Evolutionary conservation across 2,888 invertebrate species (phyloP), one percentile per base, ranked within the genome.

Genomic region (Lobophora halterata): DNA sequence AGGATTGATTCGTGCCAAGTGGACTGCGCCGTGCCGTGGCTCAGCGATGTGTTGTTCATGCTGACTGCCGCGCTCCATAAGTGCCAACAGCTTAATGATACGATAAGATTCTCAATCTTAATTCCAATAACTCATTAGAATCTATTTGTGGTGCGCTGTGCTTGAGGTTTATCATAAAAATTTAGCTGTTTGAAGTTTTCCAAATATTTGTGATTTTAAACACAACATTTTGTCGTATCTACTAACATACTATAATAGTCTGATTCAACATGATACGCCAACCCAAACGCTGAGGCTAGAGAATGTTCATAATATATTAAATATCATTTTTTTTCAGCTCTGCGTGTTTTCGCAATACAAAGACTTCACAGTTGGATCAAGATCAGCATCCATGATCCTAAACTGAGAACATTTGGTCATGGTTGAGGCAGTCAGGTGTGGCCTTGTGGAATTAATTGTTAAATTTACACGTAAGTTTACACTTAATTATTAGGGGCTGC

Each of bases 71-170:
- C 96, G 10, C 88, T 98, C 46, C 97, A 98, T 70, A 91, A 97
- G 69, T 97, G 97, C 79, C 98, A 98, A 80, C 97, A 98, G 83
- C 89, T 98, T 49, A 97, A 96, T 88, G 98, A 98, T 88, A 98
- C 98, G 93, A 97, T 97, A 67, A 72, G 73, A 44, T 28, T 23
- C 29, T 34, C 27, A 14, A 36, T n/a, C n/a, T 44, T 53, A 20
- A 17, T 21, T 8, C 6, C 17, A n/a, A 4, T 28, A 33, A 24
- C 39, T 13, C 19, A n/a, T n/a, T n/a, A n/a, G n/a, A n/a, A n/a
- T n/a, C n/a, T n/a, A n/a, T n/a, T n/a, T n/a, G n/a, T n/a, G n/a
- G n/a, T n/a, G n/a, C n/a, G n/a, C n/a, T n/a, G n/a, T n/a, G n/a
- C n/a, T n/a, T n/a, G n/a, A n/a, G n/a, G n/a, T n/a, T n/a, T n/a